Evolutionary conservation across 2,888 invertebrate species (phyloP).

Genomic region (Dasysyrphus albostriatus): DNA sequence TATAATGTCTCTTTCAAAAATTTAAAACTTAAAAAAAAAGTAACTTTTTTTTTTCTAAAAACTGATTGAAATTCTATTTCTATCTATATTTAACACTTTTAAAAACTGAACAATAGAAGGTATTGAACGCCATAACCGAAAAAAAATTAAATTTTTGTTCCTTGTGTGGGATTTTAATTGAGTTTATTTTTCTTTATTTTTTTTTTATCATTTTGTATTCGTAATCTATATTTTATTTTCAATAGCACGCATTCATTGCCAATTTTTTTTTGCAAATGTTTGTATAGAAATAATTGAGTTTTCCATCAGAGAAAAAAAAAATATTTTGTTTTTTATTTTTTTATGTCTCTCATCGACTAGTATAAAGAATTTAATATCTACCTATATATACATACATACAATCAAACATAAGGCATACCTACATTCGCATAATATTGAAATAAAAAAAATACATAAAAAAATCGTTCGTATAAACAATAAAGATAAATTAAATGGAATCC

Average conservation of each 20-base stretch:
- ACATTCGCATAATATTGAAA: not conserved
- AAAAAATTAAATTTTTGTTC: conserved; percentile 9
- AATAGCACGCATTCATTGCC: conserved; percentile 40
- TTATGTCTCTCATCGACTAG: conserved; percentile 39
- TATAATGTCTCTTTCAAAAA: too few relatives aligned
- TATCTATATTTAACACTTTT: too few relatives aligned
- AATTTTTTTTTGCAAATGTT: conserved; percentile 21
- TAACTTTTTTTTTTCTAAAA: too few relatives aligned
- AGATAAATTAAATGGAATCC: conserved; percentile 39
- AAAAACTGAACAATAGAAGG: too few relatives aligned
- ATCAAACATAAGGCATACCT: too few relatives aligned
- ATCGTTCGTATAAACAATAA: conserved; percentile 18
- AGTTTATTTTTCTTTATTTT: not conserved
- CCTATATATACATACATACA: not conserved
- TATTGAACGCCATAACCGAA: too few relatives aligned
- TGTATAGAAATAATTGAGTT: conserved; percentile 60
- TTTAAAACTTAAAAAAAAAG: too few relatives aligned
- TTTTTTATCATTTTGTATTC: conserved; percentile 19
- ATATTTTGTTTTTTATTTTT: conserved; percentile 29
- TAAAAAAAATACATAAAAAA: conserved; percentile 19
- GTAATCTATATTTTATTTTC: conserved; percentile 31
- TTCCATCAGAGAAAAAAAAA: conserved; percentile 26
- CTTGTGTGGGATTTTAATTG: conserved; percentile 48
- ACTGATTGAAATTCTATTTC: too few relatives aligned
- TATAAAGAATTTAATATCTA: conserved; percentile 29